Base-by-base conservation (phyloP, 1,140 invertebrate species). In the Hycleus phaleratus region DNA sequence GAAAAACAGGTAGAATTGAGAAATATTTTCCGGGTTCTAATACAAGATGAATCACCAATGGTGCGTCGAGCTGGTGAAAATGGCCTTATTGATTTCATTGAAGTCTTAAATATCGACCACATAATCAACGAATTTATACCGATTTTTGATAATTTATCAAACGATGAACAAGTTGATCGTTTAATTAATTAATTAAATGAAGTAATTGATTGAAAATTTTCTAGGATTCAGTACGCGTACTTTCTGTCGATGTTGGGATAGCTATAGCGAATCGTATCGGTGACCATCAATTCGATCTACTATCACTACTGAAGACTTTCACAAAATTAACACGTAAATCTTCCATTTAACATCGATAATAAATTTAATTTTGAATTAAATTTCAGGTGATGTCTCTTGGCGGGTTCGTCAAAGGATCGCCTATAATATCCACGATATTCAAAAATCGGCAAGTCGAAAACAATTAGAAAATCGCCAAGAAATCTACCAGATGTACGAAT, bases 41-140 rank as follows among this genome's bases (percentile, higher is more conserved):
- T 67, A 8, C 62, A 71, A 52, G 68, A 72, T 40, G 69, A 71
- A 24, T 67, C 68, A 0, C 61, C 67, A 1, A 62, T 72, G 52
- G 68, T 69, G n/a, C 61, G 69, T 51, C 59, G 60, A 44, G 60
- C 60, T 32, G 11, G 3, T 42, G 40, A n/a, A 42, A 60, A 42
- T 7, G 53, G 57, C 42, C 59, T 66, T 24, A 24, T 61, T 1
- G 59, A 67, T n/a, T 61, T 69, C 12, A 59, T 68, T 2, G 40
- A 48, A 7, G 38, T 63, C 1, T 43, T 68, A 4, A 64, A 71
- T 11, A 56, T 64, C 7, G 55, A 68, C n/a, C 48, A 54, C 26
- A 39, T 71, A 3, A 63, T 64, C 56, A 60, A 60, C 18, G 69
- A 72, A 48, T 66, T 67, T 50, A 55, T 71, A 24, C 65, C 68